These are phyloP conservation scores for Megalurothrips usitatus DNA, from an alignment of 2,888 invertebrate species.

Conservation along the genomic window DNA sequence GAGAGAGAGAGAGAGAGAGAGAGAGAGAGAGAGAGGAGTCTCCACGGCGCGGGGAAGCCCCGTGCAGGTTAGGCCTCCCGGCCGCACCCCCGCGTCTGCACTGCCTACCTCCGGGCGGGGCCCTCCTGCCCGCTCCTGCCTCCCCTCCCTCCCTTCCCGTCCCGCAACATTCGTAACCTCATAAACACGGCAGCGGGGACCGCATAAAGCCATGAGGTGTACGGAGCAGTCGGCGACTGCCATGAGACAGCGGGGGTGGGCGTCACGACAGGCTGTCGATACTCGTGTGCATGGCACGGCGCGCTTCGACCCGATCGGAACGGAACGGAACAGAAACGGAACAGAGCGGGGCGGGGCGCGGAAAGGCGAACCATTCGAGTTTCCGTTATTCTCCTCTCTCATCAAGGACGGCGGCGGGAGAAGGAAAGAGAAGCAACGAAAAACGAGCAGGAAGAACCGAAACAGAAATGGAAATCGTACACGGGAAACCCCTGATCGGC, in stretches of 20 bases:
- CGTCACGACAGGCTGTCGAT: not conserved
- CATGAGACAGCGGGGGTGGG: not conserved
- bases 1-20: no score
- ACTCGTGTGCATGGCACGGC: not conserved
- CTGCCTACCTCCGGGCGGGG: no score
- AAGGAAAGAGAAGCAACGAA: no score
- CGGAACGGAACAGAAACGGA: not conserved
- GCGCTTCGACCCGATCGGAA: not conserved
- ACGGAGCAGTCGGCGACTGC: slow-evolving; percentile 9
- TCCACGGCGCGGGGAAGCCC: no score
- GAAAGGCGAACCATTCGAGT: not conserved
- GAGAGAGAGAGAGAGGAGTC: no score
- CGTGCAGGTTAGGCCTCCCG: no score
- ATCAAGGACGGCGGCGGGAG: no score
- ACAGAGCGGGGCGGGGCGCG: not conserved
- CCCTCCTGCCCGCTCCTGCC: not conserved
- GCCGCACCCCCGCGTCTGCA: no score
- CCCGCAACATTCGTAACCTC: not conserved
- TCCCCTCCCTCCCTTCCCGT: not conserved
- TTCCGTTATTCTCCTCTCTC: no score
- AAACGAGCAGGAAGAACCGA: no score
- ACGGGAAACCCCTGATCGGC: no score
- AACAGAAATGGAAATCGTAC: no score
- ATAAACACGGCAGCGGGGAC: not conserved
- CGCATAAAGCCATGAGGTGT: not conserved